Percentiles rank a stretch among this genome's conserved stretches.
Conservation (phyloP, 2,888 invertebrate species). For the Lepidochrysops patricia region DNA sequence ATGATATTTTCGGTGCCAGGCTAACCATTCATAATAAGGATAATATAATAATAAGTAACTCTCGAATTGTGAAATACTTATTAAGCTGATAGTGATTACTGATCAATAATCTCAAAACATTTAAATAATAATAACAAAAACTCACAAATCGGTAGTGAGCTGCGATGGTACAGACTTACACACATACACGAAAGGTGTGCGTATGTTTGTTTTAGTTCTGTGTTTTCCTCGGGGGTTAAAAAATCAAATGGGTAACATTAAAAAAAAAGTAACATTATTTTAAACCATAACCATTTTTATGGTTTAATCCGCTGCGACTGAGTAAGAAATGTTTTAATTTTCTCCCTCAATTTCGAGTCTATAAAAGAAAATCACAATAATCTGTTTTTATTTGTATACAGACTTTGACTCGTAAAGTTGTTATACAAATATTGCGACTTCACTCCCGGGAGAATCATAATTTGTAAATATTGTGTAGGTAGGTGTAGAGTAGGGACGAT, state of each 20-base stretch:
- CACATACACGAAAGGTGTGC: too few relatives aligned
- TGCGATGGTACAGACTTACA: too few relatives aligned
- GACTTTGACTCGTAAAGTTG: neutral
- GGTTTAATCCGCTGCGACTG: neutral
- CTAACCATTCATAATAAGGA: too few relatives aligned
- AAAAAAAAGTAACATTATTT: neutral
- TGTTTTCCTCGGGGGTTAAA: too few relatives aligned
- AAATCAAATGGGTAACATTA: neutral
- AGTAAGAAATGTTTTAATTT: neutral
- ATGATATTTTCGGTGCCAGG: too few relatives aligned
- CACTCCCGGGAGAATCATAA: slow-evolving; percentile 4
- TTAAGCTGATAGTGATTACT: too few relatives aligned
- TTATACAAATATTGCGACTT: neutral
- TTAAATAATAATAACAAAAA: too few relatives aligned
- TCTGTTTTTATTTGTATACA: neutral
- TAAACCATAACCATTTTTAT: neutral
- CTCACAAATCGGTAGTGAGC: too few relatives aligned
- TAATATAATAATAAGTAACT: too few relatives aligned
- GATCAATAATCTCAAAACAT: too few relatives aligned
- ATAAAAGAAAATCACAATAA: slow-evolving; percentile 6
- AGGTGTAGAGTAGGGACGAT: neutral
- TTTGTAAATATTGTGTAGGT: slow-evolving; percentile 7
- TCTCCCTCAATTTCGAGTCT: neutral
- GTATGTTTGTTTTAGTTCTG: too few relatives aligned
- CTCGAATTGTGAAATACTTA: too few relatives aligned